Evolutionary conservation across 2,797 vertebrate species (phyloP), one percentile per base, ranked within the genome.

Genomic region (Anas capensis): DNA sequence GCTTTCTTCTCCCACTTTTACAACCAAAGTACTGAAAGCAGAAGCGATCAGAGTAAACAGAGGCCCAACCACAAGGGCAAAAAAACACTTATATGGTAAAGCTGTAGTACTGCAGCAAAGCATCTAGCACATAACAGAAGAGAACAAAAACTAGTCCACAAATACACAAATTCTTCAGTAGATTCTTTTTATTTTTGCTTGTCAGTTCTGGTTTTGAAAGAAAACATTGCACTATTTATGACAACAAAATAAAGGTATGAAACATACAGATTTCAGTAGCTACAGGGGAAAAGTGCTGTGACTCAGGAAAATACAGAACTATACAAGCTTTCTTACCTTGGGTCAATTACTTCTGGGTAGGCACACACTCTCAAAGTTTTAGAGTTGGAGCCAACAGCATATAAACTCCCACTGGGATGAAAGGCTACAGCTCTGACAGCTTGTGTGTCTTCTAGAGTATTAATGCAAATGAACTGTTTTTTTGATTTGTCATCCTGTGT

Each of bases 371-470:
- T 98, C 92, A 99, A 97, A 20, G 99, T 99, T 98, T 99, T 99
- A 15, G 99, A 99, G 97, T 99, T 99, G 91, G 99, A 99, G 86
- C 99, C 99, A 11, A 99, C 98, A 44, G 99, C 99, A 78, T 99
- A 99, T 42, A 99, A 98, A 23, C 96, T 97, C 64, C 99, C 99
- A 42, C 98, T 98, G 31, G 99, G 99, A 96, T 99, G 99, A 97
- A 99, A 99, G 90, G 99, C 99, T 90, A 99, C 99, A 3, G 99
- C 99, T 76, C 99, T 98, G 70, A 99, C 98, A 20, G 99, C 99
- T 97, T 99, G 99, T 2, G 99, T 99, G 95, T 99, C 99, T 97
- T 99, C 99, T 20, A 99, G 97, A 73, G 98, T 99, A 95, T 97
- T 99, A 92, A 99, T 97, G 76, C 98, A 99, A 70, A 98, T 93